These are phyloP conservation scores for Marronus borbonicus DNA, from an alignment of 2,888 invertebrate species.

Conservation along the genomic window DNA sequence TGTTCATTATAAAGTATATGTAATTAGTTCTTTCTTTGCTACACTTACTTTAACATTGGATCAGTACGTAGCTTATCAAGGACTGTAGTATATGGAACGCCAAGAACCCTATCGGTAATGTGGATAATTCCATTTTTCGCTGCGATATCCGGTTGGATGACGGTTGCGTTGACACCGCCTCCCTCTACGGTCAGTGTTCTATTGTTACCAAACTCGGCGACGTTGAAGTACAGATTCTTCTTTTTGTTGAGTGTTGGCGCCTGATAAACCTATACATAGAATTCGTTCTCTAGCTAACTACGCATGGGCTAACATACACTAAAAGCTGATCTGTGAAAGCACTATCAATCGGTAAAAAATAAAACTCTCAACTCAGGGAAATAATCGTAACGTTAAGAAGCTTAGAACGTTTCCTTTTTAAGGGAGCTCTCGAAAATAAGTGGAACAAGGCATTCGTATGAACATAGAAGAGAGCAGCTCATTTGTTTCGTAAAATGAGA, in stretches of 20 bases:
- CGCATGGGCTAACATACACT: constrained; percentile 47
- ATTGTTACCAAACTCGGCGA: constrained; percentile 78
- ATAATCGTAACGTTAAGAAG: constrained; percentile 23
- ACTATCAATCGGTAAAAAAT: constrained; percentile 28
- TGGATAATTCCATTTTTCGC: constrained; percentile 95
- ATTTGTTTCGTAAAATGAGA: constrained; percentile 43
- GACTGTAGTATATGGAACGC: constrained; percentile 90
- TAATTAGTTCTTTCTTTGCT: neutral
- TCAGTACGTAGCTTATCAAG: constrained; percentile 88
- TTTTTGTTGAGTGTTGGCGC: constrained; percentile 82
- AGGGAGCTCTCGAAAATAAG: constrained; percentile 7
- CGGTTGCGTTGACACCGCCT: constrained; percentile 92
- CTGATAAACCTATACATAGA: constrained; percentile 77
- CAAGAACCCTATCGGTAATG: constrained; percentile 92
- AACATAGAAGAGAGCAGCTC: constrained; percentile 19
- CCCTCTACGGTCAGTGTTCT: constrained; percentile 91
- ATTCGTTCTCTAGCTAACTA: constrained; percentile 47
- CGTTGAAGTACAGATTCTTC: constrained; percentile 89
- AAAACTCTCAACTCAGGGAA: constrained; percentile 31
- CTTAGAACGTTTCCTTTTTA: neutral
- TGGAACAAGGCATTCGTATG: constrained; percentile 11
- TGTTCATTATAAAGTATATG: too few species aligned
- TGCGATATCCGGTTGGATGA: constrained; percentile 90
- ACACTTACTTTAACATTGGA: constrained; percentile 88
- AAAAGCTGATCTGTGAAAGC: constrained; percentile 49